Conservation (phyloP, 2,113 vertebrate species). For the Phrynocephalus versicolor region DNA sequence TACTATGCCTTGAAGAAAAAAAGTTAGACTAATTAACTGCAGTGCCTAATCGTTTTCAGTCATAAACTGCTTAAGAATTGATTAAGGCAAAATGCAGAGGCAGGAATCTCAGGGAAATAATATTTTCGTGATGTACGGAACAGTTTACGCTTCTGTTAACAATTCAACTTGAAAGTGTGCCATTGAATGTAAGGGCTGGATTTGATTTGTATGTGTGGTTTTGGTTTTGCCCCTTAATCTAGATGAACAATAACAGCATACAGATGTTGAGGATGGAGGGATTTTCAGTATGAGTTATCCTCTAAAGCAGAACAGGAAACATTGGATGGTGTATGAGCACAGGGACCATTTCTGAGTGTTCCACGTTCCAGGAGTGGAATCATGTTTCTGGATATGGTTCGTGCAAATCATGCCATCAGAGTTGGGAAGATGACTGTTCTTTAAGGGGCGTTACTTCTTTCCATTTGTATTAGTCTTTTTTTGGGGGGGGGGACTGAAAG, state of each 20-base stretch:
- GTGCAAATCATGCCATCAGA: not conserved
- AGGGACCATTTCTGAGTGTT: not conserved
- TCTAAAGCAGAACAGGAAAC: conserved; percentile 23
- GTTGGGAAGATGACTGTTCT: not conserved
- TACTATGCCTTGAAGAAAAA: conserved; percentile 58
- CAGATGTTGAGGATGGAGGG: not conserved
- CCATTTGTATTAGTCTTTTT: not conserved
- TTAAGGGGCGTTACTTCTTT: not conserved
- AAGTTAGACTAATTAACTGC: conserved; percentile 61
- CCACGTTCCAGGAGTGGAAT: not conserved
- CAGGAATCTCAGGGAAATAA: conserved; percentile 35
- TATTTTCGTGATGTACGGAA: conserved; percentile 6
- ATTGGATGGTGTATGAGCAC: not conserved
- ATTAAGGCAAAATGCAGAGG: conserved; percentile 51
- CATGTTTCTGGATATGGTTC: not conserved
- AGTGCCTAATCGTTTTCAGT: conserved; percentile 61
- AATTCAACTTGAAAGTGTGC: conserved; percentile 33
- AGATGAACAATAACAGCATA: conserved; percentile 8
- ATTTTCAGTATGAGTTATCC: not conserved
- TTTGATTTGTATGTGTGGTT: conserved; percentile 4
- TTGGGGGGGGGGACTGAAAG: not conserved
- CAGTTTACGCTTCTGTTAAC: conserved; percentile 2
- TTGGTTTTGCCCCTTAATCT: conserved; percentile 23
- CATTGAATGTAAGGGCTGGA: not conserved
- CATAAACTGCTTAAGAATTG: conserved; percentile 41